Conservation (phyloP, 2,888 invertebrate genomes). For the Bursaphelenchus okinawaensis region DNA sequence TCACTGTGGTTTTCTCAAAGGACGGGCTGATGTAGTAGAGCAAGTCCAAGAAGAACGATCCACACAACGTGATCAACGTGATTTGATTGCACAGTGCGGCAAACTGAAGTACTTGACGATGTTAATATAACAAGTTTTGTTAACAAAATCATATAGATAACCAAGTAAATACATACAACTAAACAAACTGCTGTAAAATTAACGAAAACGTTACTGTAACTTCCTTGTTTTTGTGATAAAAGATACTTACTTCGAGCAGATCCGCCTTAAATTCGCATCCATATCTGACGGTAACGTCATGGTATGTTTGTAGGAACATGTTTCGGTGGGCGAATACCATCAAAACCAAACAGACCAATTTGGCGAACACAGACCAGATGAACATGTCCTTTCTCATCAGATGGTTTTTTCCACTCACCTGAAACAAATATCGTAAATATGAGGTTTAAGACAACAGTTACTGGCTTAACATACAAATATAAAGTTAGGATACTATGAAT, state of each 20-base stretch:
- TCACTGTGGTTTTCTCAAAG: not conserved
- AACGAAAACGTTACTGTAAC: too few species aligned
- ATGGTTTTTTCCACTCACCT: not conserved
- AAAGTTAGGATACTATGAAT: not conserved
- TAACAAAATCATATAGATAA: not conserved
- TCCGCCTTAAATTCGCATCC: not conserved
- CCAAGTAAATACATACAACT: not conserved
- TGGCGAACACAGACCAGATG: not conserved
- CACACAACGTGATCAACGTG: not conserved
- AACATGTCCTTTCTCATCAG: not conserved
- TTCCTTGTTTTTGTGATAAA: too few species aligned
- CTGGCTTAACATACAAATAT: too few species aligned
- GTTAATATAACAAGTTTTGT: too few species aligned
- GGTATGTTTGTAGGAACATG: not conserved
- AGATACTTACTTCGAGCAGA: not conserved
- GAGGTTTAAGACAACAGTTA: too few species aligned
- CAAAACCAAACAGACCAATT: not conserved
- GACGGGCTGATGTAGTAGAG: not conserved
- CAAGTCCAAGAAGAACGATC: not conserved
- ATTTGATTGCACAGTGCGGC: not conserved
- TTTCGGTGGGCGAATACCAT: not conserved
- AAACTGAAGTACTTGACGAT: not conserved
- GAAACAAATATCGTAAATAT: too few species aligned
- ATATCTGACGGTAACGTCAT: not conserved
- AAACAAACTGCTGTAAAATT: not conserved